phyloP scores from a whole-genome alignment of 2,113 vertebrate species.

The pig (Sus scrofa) region T2T-Sscrofa CM000823.6:59235501-59236000 shows the following conservation, averaged over 20 bases:
- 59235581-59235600: too few relatives aligned
- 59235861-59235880: conserved; percentile 43
- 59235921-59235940: conserved; percentile 26
- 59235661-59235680: conserved; percentile 1
- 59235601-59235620: too few relatives aligned
- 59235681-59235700: conserved; percentile 62
- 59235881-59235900: conserved; percentile 63
- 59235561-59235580: too few relatives aligned
- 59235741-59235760: conserved; percentile 42
- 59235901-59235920: neutral
- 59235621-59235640: too few relatives aligned
- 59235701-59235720: conserved; percentile 59
- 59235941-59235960: neutral
- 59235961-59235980: conserved; percentile 10
- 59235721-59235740: conserved; percentile 62
- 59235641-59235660: neutral
- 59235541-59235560: too few relatives aligned
- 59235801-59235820: neutral
- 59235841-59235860: neutral
- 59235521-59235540: too few relatives aligned
- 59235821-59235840: neutral
- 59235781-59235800: neutral
- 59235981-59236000: conserved; percentile 42
- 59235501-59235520: too few relatives aligned
- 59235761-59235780: conserved; percentile 43